These are phyloP conservation scores for Caenorhabditis virilis DNA, from an alignment of 2,888 invertebrate species.

Conservation along the genomic window DNA sequence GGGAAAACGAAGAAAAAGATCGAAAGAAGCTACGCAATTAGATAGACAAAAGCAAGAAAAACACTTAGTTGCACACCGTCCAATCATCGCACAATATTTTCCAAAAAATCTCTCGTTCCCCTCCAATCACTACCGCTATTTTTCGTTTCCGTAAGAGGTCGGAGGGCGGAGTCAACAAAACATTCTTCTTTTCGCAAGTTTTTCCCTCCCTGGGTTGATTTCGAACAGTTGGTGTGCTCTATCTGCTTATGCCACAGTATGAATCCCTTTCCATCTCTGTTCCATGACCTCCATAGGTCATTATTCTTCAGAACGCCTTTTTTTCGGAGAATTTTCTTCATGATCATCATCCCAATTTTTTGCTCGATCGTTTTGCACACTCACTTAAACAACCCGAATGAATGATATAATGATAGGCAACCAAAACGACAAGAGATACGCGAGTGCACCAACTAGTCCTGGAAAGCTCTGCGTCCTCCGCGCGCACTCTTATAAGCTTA, in stretches of 20 bases:
- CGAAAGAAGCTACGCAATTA: no score
- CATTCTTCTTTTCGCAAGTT: slow-evolving; percentile 26
- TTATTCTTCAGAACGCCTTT: no score
- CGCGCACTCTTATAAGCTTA: slow-evolving; percentile 42
- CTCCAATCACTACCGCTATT: background rate
- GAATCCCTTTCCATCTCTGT: slow-evolving; percentile 15
- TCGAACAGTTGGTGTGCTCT: no score
- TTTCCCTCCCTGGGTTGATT: slow-evolving; percentile 12
- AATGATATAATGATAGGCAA: no score
- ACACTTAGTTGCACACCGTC: slow-evolving; percentile 28
- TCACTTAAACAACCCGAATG: no score
- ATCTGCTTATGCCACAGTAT: no score
- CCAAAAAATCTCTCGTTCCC: no score
- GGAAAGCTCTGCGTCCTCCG: slow-evolving; percentile 16
- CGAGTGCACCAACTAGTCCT: background rate
- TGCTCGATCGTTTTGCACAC: no score
- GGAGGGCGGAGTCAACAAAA: slow-evolving; percentile 30
- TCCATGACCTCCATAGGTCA: slow-evolving; percentile 8
- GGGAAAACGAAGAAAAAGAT: background rate
- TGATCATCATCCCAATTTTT: background rate
- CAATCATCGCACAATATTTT: background rate
- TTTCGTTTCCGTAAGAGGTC: slow-evolving; percentile 35
- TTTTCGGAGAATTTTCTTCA: no score
- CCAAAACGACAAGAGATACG: no score
- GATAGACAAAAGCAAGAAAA: slow-evolving; percentile 36